phyloP scores from a whole-genome alignment of 2,113 vertebrate species.

The Castor canadensis region DNA sequence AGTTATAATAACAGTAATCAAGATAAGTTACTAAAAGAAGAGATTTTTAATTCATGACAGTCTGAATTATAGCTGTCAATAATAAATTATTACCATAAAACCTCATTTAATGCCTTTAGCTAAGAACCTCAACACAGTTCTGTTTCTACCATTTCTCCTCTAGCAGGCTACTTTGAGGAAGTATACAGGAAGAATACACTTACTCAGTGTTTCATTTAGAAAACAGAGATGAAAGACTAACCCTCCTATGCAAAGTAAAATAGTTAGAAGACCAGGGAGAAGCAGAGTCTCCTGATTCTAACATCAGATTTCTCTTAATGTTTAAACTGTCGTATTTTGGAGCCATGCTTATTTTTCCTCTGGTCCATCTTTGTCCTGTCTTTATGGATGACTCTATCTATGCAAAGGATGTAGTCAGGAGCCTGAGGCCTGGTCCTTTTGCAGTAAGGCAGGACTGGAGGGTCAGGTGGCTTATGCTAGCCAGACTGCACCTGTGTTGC shows the following conservation, averaged over 20 bases:
- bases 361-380: neutral
- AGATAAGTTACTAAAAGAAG: neutral
- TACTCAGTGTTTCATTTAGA: conserved; percentile 5
- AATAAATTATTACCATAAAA: neutral
- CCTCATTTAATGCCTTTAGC: neutral
- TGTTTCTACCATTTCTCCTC: neutral
- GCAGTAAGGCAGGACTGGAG: neutral
- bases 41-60: neutral
- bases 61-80: neutral
- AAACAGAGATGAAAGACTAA: conserved; percentile 16
- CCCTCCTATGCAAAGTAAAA: neutral
- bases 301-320: neutral
- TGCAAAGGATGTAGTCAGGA: neutral
- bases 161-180: neutral
- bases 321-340: neutral
- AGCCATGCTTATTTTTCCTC: neutral
- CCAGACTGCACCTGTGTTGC: neutral
- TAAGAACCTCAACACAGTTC: neutral
- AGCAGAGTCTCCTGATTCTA: neutral
- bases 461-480: accelerated
- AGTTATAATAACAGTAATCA: conserved; percentile 13
- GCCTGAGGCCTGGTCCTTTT: neutral
- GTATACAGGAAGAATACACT: neutral
- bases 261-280: neutral
- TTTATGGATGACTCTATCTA: accelerated